phyloP scores from a whole-genome alignment of 2,888 invertebrate genomes.

The Drosophila ezoana region DNA sequence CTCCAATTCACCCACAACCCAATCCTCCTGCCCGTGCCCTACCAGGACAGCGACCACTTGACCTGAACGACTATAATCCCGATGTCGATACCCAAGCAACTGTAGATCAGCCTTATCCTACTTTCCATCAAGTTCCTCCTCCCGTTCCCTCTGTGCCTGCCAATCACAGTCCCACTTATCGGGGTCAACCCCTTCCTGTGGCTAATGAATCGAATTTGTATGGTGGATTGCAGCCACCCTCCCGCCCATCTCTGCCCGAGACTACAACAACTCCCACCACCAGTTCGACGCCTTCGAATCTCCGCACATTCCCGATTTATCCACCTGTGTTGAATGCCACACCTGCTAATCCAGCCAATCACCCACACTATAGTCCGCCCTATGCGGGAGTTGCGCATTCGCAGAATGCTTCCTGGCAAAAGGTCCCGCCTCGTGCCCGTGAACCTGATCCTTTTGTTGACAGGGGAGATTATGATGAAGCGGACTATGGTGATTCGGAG shows the following conservation, averaged over 20 bases:
- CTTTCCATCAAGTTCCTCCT: background rate
- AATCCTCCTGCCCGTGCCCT: slow-evolving; percentile 12
- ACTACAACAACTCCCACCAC: background rate
- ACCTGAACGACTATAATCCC: slow-evolving; percentile 36
- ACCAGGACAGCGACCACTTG: slow-evolving; percentile 40
- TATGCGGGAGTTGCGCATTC: slow-evolving; percentile 83
- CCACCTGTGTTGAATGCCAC: slow-evolving; percentile 68
- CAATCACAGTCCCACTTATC: slow-evolving; percentile 24
- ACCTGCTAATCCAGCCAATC: slow-evolving; percentile 41
- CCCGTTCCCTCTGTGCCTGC: slow-evolving; percentile 4
- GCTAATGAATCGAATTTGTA: slow-evolving; percentile 54
- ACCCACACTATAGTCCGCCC: slow-evolving; percentile 81
- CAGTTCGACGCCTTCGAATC: slow-evolving; percentile 36
- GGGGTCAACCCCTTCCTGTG: slow-evolving; percentile 1
- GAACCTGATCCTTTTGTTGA: slow-evolving; percentile 41
- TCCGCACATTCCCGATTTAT: slow-evolving; percentile 66
- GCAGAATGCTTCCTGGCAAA: slow-evolving; percentile 69
- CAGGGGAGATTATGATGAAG: slow-evolving; percentile 37
- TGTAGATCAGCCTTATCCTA: slow-evolving; percentile 4
- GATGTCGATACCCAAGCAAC: slow-evolving; percentile 15
- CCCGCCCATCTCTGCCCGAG: slow-evolving; percentile 2
- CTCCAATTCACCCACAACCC: background rate
- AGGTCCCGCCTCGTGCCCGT: slow-evolving; percentile 40
- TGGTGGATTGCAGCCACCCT: slow-evolving; percentile 53
- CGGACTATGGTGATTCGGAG: slow-evolving; percentile 34